Percentiles rank a stretch among this genome's conserved stretches.
Evolutionary conservation across 2,113 vertebrate genomes (phyloP).

Genomic region (Sigmodon hispidus): DNA sequence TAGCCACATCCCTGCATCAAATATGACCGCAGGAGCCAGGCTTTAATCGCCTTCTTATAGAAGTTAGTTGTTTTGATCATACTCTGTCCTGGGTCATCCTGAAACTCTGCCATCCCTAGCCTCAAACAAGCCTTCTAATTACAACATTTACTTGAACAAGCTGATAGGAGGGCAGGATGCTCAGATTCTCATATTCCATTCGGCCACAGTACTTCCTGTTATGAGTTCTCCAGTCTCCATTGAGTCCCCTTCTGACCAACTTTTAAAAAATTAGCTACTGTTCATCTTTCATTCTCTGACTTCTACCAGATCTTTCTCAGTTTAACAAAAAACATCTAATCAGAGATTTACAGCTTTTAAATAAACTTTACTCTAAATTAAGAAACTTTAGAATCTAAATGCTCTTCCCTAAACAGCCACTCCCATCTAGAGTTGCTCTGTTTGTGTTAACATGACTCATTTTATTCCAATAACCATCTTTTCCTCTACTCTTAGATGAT

Average conservation of each 20-base stretch:
- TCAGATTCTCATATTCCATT: constrained; percentile 85
- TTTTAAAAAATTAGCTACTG: constrained; percentile 13
- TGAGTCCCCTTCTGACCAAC: constrained; percentile 48
- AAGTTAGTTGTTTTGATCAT: constrained; percentile 90
- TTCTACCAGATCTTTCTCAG: neutral
- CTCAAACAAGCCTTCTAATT: constrained; percentile 89
- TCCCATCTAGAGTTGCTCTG: constrained; percentile 57
- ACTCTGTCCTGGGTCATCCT: constrained; percentile 82
- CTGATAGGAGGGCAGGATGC: constrained; percentile 84
- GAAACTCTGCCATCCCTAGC: constrained; percentile 85
- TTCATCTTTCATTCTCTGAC: neutral
- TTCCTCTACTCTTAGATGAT: constrained; percentile 69
- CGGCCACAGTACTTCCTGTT: constrained; percentile 87
- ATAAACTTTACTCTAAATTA: constrained; percentile 77
- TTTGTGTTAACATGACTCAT: constrained; percentile 71
- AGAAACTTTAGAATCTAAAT: constrained; percentile 53
- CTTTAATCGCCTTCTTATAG: constrained; percentile 92
- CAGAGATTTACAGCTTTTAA: constrained; percentile 21
- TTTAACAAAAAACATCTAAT: constrained; percentile 11
- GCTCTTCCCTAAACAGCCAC: constrained; percentile 73
- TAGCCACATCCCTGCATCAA: constrained; percentile 86
- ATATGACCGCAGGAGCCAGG: constrained; percentile 87
- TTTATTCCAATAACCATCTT: constrained; percentile 61
- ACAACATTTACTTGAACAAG: constrained; percentile 89
- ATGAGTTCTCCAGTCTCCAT: constrained; percentile 63